Evolutionary conservation across 2,888 invertebrate species (phyloP).

Genomic region (Agriopis leucophaearia): DNA sequence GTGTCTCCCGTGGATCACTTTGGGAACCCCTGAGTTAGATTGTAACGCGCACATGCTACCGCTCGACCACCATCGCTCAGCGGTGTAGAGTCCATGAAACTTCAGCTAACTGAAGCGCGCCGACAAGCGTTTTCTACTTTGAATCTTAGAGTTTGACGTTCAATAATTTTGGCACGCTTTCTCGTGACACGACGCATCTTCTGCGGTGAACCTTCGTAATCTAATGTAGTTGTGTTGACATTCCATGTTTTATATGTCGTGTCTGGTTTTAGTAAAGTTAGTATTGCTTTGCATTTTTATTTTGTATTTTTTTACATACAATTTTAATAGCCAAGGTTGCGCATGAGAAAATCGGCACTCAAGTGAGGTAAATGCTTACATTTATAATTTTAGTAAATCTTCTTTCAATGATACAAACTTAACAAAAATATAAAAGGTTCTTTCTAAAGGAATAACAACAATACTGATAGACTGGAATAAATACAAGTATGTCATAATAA

Average conservation of each 20-base stretch:
- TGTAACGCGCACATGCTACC: too few species aligned
- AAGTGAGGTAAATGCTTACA: constrained; percentile 6
- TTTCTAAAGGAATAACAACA: constrained; percentile 30
- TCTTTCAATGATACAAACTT: constrained; percentile 33
- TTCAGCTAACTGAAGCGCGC: too few species aligned
- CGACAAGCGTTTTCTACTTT: too few species aligned
- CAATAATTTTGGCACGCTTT: too few species aligned
- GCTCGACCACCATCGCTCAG: too few species aligned
- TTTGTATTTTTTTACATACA: constrained; percentile 3
- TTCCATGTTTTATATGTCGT: not conserved
- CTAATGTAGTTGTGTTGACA: not conserved
- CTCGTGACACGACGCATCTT: too few species aligned
- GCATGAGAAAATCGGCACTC: not conserved
- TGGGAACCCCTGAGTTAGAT: too few species aligned
- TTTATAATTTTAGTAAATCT: constrained; percentile 17
- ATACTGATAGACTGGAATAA: constrained; percentile 34
- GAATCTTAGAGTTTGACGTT: too few species aligned
- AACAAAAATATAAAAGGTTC: constrained; percentile 34
- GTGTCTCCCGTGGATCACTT: too few species aligned
- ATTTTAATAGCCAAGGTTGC: not conserved
- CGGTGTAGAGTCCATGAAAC: too few species aligned
- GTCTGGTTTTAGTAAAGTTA: not conserved
- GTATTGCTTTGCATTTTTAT: not conserved
- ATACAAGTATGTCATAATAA: constrained; percentile 9
- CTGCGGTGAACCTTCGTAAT: too few species aligned